Evolutionary conservation across 2,888 invertebrate species (phyloP), one percentile per base, ranked within the genome.

Genomic region (Agrochola lychnidis): DNA sequence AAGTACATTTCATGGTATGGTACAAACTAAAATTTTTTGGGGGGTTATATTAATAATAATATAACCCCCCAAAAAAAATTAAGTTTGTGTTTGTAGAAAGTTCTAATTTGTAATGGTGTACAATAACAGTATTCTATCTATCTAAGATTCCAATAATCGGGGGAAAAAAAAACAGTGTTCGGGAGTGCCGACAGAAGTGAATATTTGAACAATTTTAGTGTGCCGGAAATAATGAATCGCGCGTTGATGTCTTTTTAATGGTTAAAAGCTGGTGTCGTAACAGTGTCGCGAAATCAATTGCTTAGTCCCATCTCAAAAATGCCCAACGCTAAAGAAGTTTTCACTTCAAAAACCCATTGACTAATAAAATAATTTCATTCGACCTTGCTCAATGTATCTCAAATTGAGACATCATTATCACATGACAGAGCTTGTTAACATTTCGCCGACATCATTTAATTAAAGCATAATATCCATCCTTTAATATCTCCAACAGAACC

Each of bases 401-500:
- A 14, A 16, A 64, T 30, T 48, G 36, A 80, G 16, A n/a, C 57
- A 53, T 73, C 57, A 64, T 51, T 57, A 79, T 22, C n/a, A 42
- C 73, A 51, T 42, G 7, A 57, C n/a, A 36, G 36, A 78, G 14
- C 57, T 53, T 80, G 36, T 66, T 67, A 79, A 76, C 81, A 68
- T 70, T 69, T 69, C 68, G 30, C 40, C 59, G 36, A 56, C 16
- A 57, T 53, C 36, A 25, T 77, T 77, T 59, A 82, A 70, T 81
- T 70, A 77, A 64, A 77, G 22, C 51, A 45, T 36, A 16, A 53
- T 40, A 45, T 69, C 53, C 64, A 78, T 82, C 59, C 30, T 77
- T 64, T 36, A 59, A 67, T 78, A 76, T 53, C 57, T 70, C 0
- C 10, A 14, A 67, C 36, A 53, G 66, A 81, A 84, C 85, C 73